These are phyloP conservation scores for Harpalus rufipes DNA, from an alignment of 2,888 invertebrate genomes.

Conservation along the genomic window DNA sequence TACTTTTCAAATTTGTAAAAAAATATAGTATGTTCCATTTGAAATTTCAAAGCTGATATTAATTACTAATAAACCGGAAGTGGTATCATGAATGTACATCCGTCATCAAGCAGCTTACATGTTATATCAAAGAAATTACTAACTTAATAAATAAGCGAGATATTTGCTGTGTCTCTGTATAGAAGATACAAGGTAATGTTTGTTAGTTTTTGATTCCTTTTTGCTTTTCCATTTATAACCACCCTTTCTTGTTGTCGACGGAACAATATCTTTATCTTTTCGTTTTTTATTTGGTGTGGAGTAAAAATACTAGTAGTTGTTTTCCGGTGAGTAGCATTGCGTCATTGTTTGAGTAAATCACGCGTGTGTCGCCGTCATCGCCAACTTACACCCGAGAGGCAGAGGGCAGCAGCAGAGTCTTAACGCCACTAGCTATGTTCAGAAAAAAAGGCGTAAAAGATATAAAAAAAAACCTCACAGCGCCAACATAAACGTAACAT, in stretches of 20 bases:
- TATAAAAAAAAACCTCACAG: conserved; percentile 54
- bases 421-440: conserved; percentile 5
- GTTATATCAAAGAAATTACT: too few relatives aligned
- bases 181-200: too few relatives aligned
- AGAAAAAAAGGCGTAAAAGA: conserved; percentile 47
- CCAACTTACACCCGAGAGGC: background rate
- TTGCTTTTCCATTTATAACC: background rate
- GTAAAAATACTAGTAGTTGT: conserved; percentile 20
- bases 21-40: too few relatives aligned
- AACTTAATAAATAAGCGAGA: too few relatives aligned
- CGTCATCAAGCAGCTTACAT: too few relatives aligned
- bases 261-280: background rate
- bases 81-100: too few relatives aligned
- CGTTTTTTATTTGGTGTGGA: background rate
- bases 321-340: conserved; percentile 36
- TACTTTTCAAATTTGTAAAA: too few relatives aligned
- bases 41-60: too few relatives aligned
- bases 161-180: too few relatives aligned
- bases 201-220: too few relatives aligned
- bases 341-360: conserved; percentile 62
- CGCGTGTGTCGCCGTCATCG: conserved; percentile 46
- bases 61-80: too few relatives aligned
- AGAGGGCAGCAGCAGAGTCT: conserved; percentile 7
- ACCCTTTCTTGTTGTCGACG: background rate
- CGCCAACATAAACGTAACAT: conserved; percentile 66